Evolutionary conservation across 2,888 invertebrate genomes (phyloP), one percentile per base, ranked within the genome.

Genomic region (Hyposoter didymator): DNA sequence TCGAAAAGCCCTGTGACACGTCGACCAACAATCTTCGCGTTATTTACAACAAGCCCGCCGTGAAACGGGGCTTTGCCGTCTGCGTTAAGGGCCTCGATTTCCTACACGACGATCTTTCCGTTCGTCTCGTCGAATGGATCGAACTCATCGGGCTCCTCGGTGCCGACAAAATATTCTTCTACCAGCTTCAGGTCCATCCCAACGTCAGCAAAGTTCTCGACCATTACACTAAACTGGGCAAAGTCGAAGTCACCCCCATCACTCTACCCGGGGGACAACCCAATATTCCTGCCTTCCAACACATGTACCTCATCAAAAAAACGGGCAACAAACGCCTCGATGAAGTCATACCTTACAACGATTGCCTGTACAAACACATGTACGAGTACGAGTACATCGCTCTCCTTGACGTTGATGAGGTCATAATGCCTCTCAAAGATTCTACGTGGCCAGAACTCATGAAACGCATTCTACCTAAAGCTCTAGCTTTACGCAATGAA

Each of bases 51-150:
- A 96, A 96, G 83, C 97, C 98, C 0, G 95, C 94, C 3, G 94
- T 94, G 79, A 96, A 96, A 90, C 96, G 97, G 90, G 96, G 97
- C 39, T 98, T 98, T 92, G 98, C 98, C 1, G 98, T 98, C 2
- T 98, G 98, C 93, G 98, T 98, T 32, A 98, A 98, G 94, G 99
- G 99, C 0, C 95, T 99, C 78, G 98, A 99, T 94, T 99, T 99
- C 92, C 95, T 98, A 2, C 97, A 98, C 94, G 98, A 98, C 91
- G 99, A 99, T 94, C 94, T 98, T 1, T 98, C 98, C 1, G 97
- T 98, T 19, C 95, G 98, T 3, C 95, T 99, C 35, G 96, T 99
- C 70, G 99, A 99, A 94, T 99, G 99, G 99, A 97, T 99, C 90
- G 99, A 99, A 93, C 95, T 98, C 86, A 94, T 99, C 47, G 96